Base-by-base conservation (phyloP, 2,113 vertebrate species). In the Deroptyus accipitrinus region DNA sequence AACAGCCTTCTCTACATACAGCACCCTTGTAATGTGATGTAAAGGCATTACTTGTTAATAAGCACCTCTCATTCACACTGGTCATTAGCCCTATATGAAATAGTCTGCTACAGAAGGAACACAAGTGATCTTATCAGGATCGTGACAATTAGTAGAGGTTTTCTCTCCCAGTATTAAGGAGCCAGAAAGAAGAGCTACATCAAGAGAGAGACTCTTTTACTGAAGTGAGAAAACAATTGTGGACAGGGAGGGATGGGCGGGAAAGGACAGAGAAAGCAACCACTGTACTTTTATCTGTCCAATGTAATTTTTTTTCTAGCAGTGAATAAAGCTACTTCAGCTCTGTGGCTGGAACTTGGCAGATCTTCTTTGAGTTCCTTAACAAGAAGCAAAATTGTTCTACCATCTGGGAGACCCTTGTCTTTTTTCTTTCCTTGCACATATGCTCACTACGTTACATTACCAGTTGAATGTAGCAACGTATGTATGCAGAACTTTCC, bases 271-370 rank as follows among this genome's bases (percentile, higher is more conserved):
- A 92, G 87, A 94, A 93, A 96, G 39, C 59, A 86, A 64, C 44
- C 48, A 18, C 88, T 83, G 52, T 74, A 61, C 79, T 88, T 94
- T 90, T 55, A 90, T 68, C 46, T 93, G 39, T 79, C 42, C 46
- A 64, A 41, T 64, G 33, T 55, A 64, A 25, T 31, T 52, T 68
- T 75, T 90, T 93, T 48, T 59, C 68, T 90, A 88, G 17, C 39
- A 81, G 61, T 14, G 62, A 92, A n/a, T 17, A 69, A 69, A 94
- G 62, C 57, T 84, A 46, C 49, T 90, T 94, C 52, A 92, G 4
- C 64, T 92, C 69, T 84, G 76, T 66, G 66, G 64, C 90, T 96
- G 68, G 83, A 96, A 94, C 62, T 96, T 96, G 95, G 92, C 94
- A 94, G 42, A n/a, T 42, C 31, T 93, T 88, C 55, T 61, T 35